phyloP scores from a whole-genome alignment of 2,797 vertebrate genomes.

The Hippopotamyrus pictus region DNA sequence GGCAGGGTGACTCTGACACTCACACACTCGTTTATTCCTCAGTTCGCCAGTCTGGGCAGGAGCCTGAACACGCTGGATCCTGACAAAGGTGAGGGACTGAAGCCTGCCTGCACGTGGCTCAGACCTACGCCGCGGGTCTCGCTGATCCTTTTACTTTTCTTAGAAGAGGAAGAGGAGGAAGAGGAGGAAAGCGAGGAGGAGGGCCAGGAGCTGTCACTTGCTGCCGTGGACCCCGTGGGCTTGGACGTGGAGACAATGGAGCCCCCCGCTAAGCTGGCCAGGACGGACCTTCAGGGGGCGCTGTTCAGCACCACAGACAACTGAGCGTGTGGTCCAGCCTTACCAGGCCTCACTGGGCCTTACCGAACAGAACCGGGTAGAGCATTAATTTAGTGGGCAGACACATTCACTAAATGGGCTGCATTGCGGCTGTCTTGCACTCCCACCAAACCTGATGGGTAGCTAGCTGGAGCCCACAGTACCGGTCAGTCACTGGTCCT shows the following conservation, averaged over 20 bases:
- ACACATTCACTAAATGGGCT: neutral
- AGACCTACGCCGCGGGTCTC: neutral
- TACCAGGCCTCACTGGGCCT: neutral
- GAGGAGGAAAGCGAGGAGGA: slow-evolving; percentile 87
- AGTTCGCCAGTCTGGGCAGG: slow-evolving; percentile 87
- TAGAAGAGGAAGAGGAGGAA: slow-evolving; percentile 89
- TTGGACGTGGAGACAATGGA: slow-evolving; percentile 76
- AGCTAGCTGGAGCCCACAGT: neutral
- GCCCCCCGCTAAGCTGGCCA: slow-evolving; percentile 78
- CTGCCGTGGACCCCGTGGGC: slow-evolving; percentile 49
- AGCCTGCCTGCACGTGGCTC: neutral
- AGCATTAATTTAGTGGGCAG: neutral
- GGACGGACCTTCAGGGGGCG: slow-evolving; percentile 69
- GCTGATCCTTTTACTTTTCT: neutral
- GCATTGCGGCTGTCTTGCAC: neutral
- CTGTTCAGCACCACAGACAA: slow-evolving; percentile 70
- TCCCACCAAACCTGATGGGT: neutral
- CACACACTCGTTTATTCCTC: neutral
- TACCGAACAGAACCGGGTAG: neutral
- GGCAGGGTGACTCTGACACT: neutral
- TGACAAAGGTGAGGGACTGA: slow-evolving; percentile 72
- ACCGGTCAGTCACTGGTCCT: neutral
- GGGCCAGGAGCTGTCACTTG: slow-evolving; percentile 74
- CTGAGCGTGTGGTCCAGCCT: slow-evolving; percentile 39
- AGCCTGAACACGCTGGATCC: slow-evolving; percentile 78